Evolutionary conservation across 2,113 vertebrate genomes (phyloP), one percentile per base, ranked within the genome.

Genomic region (Sardina pilchardus): DNA sequence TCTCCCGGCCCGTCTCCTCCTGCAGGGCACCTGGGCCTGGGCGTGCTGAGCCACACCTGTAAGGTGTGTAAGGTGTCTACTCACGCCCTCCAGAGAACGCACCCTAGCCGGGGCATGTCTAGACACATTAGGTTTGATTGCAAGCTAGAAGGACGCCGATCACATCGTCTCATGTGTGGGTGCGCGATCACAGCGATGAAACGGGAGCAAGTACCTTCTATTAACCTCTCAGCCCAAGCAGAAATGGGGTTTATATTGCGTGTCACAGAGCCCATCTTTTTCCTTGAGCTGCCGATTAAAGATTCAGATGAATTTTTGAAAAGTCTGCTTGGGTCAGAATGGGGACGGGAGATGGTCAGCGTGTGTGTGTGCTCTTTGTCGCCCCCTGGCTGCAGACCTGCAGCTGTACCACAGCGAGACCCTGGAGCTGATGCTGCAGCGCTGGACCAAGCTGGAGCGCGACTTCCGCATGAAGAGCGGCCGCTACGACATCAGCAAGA

Each of bases 401-500:
- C 97, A 99, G 87, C 95, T 99, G 36, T 99, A 99, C 92, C 98
- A 99, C 93, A 98, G 98, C 0, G 98, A 99, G 93, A 97, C 97
- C 0, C 86, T 99, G 86, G 97, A 99, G 88, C 94, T 99, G 88
- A 99, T 99, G 98, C 93, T 99, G 84, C 98, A 99, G 67, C 97
- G 98, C 85, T 99, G 98, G 98, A 97, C 95, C 88, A 99, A 99
- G 89, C 94, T 99, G 90, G 97, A 99, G 90, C 93, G 96, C 83
- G 98, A 99, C 88, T 99, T 99, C 89, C 96, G 96, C 85, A 97
- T 96, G 94, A 99, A 98, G 94, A 99, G 92, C 0, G 96, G 96
- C 0, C 97, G 98, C 81, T 99, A 98, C 1, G 98, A 99, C 92
- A 99, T 99, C 93, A 99, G 98, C 94, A 99, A 99, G 94, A 97